phyloP scores from a whole-genome alignment of 1,140 invertebrate genomes.

The Drosophila nannoptera region DNA sequence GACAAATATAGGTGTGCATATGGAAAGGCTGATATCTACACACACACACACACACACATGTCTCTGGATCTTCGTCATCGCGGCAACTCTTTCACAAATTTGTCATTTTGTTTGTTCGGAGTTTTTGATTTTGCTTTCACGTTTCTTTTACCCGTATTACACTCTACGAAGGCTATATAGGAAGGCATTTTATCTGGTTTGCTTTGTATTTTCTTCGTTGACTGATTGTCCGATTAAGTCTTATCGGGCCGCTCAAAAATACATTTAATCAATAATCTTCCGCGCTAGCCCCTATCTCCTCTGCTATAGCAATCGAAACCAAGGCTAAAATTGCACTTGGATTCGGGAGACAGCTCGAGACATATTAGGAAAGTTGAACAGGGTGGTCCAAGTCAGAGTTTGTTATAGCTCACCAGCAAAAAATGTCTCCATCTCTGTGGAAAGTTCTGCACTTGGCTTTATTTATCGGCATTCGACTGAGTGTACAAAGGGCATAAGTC shows the following conservation, averaged over 20 bases:
- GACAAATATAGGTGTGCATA: background rate
- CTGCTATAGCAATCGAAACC: too few species aligned
- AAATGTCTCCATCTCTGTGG: too few species aligned
- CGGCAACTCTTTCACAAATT: background rate
- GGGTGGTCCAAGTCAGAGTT: too few species aligned
- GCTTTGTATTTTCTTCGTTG: background rate
- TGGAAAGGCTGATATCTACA: background rate
- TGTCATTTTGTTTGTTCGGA: background rate
- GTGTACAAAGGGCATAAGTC: too few species aligned
- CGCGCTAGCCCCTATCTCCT: too few species aligned
- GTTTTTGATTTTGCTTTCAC: too few species aligned
- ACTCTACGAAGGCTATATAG: background rate
- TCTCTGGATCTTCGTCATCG: conserved; percentile 14
- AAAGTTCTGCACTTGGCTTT: too few species aligned
- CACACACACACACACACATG: background rate
- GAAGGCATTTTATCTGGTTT: background rate
- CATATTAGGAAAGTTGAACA: too few species aligned
- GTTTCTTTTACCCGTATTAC: background rate
- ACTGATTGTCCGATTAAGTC: background rate
- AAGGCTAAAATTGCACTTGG: too few species aligned
- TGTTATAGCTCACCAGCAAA: too few species aligned
- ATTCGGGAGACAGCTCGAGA: too few species aligned
- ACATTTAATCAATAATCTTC: background rate
- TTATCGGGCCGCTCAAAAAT: background rate
- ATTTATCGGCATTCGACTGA: too few species aligned